Base-by-base conservation (phyloP, 2,797 vertebrate species). In the Diplodus puntazzo region DNA sequence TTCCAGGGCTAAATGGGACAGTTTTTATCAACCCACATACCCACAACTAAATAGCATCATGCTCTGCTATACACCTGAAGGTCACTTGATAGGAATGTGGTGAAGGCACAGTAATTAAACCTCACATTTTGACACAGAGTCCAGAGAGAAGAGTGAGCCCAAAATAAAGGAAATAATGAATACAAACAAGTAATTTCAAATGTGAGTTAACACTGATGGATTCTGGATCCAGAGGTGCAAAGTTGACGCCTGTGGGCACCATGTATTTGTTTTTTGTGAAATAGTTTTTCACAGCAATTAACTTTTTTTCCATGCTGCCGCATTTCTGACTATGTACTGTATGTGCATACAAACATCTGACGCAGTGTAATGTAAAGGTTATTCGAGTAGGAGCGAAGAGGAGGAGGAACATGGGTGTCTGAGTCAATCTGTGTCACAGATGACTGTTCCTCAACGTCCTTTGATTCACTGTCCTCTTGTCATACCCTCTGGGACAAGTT, bases 391-490 rank as follows among this genome's bases (percentile, higher is more conserved):
- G 20, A 81, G 45, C 1, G 16, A 83, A 75, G 72, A 84, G 71
- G 74, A 53, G 68, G n/a, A 76, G 67, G 66, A 82, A 69, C 69
- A 49, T 0, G 62, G 17, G 79, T 89, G 91, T 91, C 90, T 69
- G 66, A 88, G 57, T 88, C 64, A 74, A 90, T 93, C 81, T 82
- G 77, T 77, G 87, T 92, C 92, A 94, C 34, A 72, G 63, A 86
- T 79, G 85, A 88, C 80, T 55, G 79, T 84, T 81, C 76, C 72
- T 77, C 78, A 64, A 73, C n/a, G 81, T 90, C 89, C 90, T 92
- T 89, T 89, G 83, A 93, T 85, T 91, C 86, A 81, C 77, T 84
- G 89, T 87, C 87, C 92, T 89, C 87, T 79, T 74, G 80, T 91
- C 87, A 82, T 80, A 69, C 67, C 89, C 86, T 79, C 71, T 1